Base-by-base conservation (phyloP, 2,888 invertebrate species). In the Argyra leucocephala region DNA sequence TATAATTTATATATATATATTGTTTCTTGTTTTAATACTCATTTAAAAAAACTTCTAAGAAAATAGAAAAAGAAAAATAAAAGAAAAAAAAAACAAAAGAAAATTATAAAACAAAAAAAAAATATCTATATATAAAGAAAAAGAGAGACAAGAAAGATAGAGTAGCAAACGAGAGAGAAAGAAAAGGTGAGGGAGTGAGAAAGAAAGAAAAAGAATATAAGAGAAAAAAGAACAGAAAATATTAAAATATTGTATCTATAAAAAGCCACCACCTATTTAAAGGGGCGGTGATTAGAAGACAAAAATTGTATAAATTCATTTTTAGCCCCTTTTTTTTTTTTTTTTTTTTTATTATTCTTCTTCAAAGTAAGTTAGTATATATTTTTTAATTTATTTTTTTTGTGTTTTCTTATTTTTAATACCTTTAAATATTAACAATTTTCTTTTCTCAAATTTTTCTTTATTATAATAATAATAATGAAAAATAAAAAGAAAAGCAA, bases 241-340 rank as follows among this genome's bases (percentile, higher is more conserved):
- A 48, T n/a, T n/a, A 48, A 5, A 48, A 15, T 48, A 3, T 18
- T 48, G 1, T 48, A 18, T 48, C 1, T 48, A 48, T 12, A 37
- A 15, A 48, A 48, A 48, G 18, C 18, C 15, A 48, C 48, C 48
- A 48, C 48, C 48, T 48, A 48, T 48, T 48, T 48, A 18, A 48
- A 48, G 48, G 48, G 48, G 48, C 48, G 48, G 48, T 48, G 48
- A 48, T 48, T 48, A 48, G 18, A 48, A 48, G 48, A 48, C n/a
- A 31, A 31, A 31, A 31, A 10, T 31, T 31, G 12, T 31, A 31
- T 31, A n/a, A n/a, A n/a, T 15, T 18, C 48, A 18, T 48, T 48
- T 48, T 48, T 48, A 48, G 48, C n/a, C 18, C 18, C 48, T 48
- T 48, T 48, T 48, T 48, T 31, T 31, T 26, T 26, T 26, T 26